Percentiles rank a stretch among this genome's conserved stretches.
Evolutionary conservation across 1,140 invertebrate genomes (phyloP).

Genomic region (Drosophila athabasca): DNA sequence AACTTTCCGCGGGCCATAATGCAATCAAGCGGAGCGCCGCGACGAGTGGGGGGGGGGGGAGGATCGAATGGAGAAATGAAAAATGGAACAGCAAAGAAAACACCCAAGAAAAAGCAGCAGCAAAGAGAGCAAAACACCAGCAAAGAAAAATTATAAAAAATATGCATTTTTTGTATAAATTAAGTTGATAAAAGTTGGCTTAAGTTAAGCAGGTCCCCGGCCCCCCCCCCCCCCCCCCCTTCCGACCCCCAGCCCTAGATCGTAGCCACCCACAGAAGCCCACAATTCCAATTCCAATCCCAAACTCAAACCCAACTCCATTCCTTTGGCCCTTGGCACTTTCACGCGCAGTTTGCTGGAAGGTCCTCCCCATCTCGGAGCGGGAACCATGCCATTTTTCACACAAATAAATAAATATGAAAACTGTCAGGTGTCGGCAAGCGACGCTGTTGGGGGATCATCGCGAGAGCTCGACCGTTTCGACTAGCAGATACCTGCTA

Average conservation of each 20-base stretch:
- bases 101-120: constrained; percentile 4
- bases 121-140: neutral
- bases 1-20: constrained; percentile 56
- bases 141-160: constrained; percentile 35
- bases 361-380: neutral
- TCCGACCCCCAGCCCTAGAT: neutral
- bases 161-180: constrained; percentile 58
- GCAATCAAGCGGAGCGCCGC: constrained; percentile 1
- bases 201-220: constrained; percentile 19
- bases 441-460: constrained; percentile 5
- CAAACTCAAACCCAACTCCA: too few relatives aligned
- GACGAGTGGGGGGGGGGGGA: too few relatives aligned
- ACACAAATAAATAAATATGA: constrained; percentile 58
- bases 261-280: too few relatives aligned
- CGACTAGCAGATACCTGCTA: too few relatives aligned
- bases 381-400: constrained; percentile 44
- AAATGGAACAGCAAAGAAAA: constrained; percentile 11
- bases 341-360: constrained; percentile 44
- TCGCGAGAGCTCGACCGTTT: too few relatives aligned
- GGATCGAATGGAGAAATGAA: constrained; percentile 15
- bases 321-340: neutral
- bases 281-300: too few relatives aligned
- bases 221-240: too few relatives aligned
- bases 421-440: constrained; percentile 50
- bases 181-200: constrained; percentile 67